Evolutionary conservation across 2,113 vertebrate species (phyloP), one percentile per base, ranked within the genome.

Genomic region (Ammodytes marinus): DNA sequence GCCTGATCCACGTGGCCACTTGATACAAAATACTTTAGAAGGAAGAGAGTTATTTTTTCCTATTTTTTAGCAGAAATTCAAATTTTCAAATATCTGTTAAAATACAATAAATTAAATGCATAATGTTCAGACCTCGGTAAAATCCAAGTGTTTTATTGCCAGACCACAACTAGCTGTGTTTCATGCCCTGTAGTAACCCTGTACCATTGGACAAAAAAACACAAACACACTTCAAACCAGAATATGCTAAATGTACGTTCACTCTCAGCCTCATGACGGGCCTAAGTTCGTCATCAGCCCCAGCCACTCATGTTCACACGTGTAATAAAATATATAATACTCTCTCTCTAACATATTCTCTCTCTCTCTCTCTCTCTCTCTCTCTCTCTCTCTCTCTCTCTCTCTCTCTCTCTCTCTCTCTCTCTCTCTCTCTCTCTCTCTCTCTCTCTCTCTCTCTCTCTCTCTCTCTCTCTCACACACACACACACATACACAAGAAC

Each of bases 181-280:
- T 83, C 63, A 43, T 89, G 73, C 69, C 83, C 76, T 78, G 19
- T 12, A 81, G 81, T 76, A 91, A 87, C 74, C 53, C n/a, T 47
- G 6, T 50, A 53, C 27, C 12, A 64, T 4, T 45, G 11, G 12
- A 61, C 6, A 57, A 27, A 46, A 11, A 42, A 7, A 39, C 47
- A 58, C 42, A 57, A 42, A 49, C 6, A 46, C 1, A n/a, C 27
- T 27, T 27, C 27, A 52, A 61, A 2, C 19, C 50, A 54, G 1
- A 63, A 11, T 46, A 27, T 40, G 17, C 37, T 42, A 19, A 5
- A 15, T 67, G 27, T 52, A 39, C 15, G 17, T 52, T 66, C 49
- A 12, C 73, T 42, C 40, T 75, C 45, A 49, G 43, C 37, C 50
- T n/a, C 71, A 74, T 17, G 52, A 17, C 55, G 54, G 69, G 57